phyloP scores from a whole-genome alignment of 2,797 vertebrate genomes.

The Brachymystax lenok region DNA sequence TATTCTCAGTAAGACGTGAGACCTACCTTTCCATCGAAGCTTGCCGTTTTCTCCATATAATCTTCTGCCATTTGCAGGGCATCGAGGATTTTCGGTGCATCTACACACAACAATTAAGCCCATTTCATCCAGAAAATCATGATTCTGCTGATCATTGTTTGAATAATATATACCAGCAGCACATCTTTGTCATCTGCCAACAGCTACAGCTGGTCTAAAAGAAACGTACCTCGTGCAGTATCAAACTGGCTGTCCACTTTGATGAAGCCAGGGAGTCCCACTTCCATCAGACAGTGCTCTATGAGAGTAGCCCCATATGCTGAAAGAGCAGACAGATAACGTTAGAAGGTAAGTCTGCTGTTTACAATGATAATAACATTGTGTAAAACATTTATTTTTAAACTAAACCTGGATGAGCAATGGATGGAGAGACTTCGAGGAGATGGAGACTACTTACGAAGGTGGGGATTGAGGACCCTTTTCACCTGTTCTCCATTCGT shows the following conservation, averaged over 20 bases:
- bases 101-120: constrained; percentile 45
- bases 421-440: neutral
- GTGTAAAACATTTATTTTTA: neutral
- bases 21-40: constrained; percentile 86
- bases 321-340: constrained; percentile 33
- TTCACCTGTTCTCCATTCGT: constrained; percentile 89
- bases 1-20: neutral
- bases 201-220: neutral
- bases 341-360: neutral
- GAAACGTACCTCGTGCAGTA: constrained; percentile 67
- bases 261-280: constrained; percentile 79
- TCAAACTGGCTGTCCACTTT: constrained; percentile 82
- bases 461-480: constrained; percentile 89
- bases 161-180: neutral
- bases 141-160: neutral
- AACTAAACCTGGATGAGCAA: too few relatives aligned
- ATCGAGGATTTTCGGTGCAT: constrained; percentile 79
- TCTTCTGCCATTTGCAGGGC: constrained; percentile 88
- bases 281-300: constrained; percentile 91
- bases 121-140: neutral
- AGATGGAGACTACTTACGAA: constrained; percentile 80
- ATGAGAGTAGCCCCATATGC: constrained; percentile 91
- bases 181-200: neutral
- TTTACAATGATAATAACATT: neutral
- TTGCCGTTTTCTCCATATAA: constrained; percentile 81